Evolutionary conservation across 2,888 invertebrate species (phyloP), one percentile per base, ranked within the genome.

Genomic region (Limnephilus lunatus): DNA sequence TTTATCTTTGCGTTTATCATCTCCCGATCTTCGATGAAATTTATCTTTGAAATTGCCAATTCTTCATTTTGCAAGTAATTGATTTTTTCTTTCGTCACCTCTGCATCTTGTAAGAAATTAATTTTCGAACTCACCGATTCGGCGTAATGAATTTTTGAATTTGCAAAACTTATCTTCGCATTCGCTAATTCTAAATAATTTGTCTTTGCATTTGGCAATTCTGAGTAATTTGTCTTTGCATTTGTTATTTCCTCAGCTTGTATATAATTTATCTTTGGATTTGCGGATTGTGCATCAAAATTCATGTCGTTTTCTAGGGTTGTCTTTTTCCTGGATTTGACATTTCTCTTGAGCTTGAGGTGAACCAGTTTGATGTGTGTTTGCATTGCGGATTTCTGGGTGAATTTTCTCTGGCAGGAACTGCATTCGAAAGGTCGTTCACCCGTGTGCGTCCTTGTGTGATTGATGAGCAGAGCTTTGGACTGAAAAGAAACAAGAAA

Each of bases 301-400:
- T 68, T 68, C 2, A 25, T 9, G n/a, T 68, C 68, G 68, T 68
- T 68, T 68, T 68, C 68, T 68, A 9, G 25, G 68, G 25, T 25
- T 68, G 68, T 68, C n/a, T 68, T 68, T 68, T 82, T 82, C 32
- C 82, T 82, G 31, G 82, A 82, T 31, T 82, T 82, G 82, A 92
- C 89, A 48, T 92, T 90, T 53, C 92, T 86, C 4, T 93, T 94
- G 81, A 95, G 92, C 94, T 95, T 95, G 48, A 95, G 94, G 68
- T 96, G 96, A 81, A 96, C 95, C 0, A 96, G 94, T 32, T 95
- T 95, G 93, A 95, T 94, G 94, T 96, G 96, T 0, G 96, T 96
- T 12, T 94, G 94, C 95, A 95, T 95, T 89, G 96, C 95, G 68
- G 95, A 95, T 86, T 94, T 94, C 94, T 96, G 95, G 44, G 95